phyloP scores from a whole-genome alignment of 2,888 invertebrate species.

The Matsumyia berberina region DNA sequence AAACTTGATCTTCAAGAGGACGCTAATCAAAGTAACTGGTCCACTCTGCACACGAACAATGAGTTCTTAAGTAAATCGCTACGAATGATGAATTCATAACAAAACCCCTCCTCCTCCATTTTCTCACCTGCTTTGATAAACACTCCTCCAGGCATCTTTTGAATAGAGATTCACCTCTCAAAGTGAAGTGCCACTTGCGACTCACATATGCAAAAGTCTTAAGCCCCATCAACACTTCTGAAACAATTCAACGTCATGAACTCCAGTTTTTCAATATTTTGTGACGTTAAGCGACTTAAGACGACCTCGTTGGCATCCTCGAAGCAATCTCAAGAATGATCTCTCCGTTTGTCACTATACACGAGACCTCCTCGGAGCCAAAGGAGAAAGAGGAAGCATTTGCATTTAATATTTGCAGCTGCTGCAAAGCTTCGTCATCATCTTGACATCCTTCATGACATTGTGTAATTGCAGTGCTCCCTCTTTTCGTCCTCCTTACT shows the following conservation, averaged over 20 bases:
- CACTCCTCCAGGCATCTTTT: not conserved
- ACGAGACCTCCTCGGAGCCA: not conserved
- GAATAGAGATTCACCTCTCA: constrained; percentile 32
- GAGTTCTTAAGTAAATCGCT: not conserved
- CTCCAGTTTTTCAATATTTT: constrained; percentile 8
- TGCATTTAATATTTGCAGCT: not conserved
- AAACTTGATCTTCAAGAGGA: too few relatives aligned
- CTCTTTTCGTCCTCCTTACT: constrained; percentile 7
- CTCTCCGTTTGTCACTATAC: constrained; percentile 17
- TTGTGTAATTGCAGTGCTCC: constrained; percentile 66
- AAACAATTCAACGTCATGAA: constrained; percentile 42
- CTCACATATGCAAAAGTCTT: constrained; percentile 44
- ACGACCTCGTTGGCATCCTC: constrained; percentile 51
- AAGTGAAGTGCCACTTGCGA: constrained; percentile 52
- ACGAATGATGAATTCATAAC: not conserved
- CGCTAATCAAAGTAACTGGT: too few relatives aligned
- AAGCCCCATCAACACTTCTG: constrained; percentile 56
- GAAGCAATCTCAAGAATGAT: constrained; percentile 39
- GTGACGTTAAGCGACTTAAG: constrained; percentile 39
- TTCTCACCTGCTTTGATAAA: not conserved
- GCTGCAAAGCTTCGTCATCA: constrained; percentile 29
- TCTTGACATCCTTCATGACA: constrained; percentile 64
- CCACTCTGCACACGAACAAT: too few relatives aligned
- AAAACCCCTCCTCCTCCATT: not conserved
- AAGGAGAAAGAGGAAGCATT: constrained; percentile 14